Evolutionary conservation across 2,797 vertebrate species (phyloP).

Genomic region (Bovichtus diacanthus): DNA sequence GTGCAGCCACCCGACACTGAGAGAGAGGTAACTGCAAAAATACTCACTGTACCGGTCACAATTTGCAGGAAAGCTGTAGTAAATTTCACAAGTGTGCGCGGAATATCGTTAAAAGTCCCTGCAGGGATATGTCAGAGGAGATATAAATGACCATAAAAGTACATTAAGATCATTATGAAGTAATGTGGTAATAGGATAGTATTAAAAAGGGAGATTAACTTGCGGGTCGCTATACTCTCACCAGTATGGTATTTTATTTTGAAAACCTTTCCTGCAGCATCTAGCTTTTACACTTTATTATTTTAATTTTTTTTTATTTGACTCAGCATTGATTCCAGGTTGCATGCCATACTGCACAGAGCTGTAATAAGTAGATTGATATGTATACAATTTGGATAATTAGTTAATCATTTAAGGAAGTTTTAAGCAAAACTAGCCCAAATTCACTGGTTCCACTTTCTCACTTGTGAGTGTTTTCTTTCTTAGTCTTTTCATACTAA

Average conservation of each 20-base stretch:
- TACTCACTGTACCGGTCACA: too few species aligned
- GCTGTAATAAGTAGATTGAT: neutral
- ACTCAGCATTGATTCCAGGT: neutral
- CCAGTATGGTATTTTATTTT: neutral
- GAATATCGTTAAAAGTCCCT: too few species aligned
- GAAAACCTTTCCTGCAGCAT: neutral
- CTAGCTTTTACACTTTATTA: neutral
- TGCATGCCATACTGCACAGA: too few species aligned
- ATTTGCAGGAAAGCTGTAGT: neutral
- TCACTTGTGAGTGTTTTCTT: neutral
- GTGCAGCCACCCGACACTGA: slow-evolving; percentile 92
- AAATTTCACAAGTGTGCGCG: too few species aligned
- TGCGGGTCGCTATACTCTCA: neutral
- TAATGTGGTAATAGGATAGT: neutral
- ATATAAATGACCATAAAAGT: neutral
- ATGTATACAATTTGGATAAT: neutral
- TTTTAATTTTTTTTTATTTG: too few species aligned
- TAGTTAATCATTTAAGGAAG: neutral
- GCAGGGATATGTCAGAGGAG: neutral
- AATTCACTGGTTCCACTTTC: neutral
- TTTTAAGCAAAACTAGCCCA: neutral
- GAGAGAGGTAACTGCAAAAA: slow-evolving; percentile 88
- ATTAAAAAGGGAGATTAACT: neutral
- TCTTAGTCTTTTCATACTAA: neutral
- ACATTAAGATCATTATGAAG: neutral